These are phyloP conservation scores for Rhabdomys pumilio DNA, from an alignment of 2,797 vertebrate genomes.

Conservation along the genomic window DNA sequence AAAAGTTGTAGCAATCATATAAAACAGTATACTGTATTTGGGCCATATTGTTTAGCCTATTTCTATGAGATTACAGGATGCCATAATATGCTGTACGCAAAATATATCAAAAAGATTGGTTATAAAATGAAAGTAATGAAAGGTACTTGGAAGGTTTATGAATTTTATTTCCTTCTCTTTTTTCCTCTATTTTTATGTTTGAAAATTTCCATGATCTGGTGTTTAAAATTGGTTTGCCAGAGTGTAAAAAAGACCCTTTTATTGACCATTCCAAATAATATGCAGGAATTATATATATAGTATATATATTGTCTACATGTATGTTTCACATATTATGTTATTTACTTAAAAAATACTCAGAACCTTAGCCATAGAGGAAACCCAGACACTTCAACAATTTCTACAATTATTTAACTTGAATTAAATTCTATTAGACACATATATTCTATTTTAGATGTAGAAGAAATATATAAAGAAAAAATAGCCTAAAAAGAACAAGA, in stretches of 20 bases:
- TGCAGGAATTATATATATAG: not conserved
- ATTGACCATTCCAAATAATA: not conserved
- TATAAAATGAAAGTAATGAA: not conserved
- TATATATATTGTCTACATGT: not conserved
- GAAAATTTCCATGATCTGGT: not conserved
- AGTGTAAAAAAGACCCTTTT: not conserved
- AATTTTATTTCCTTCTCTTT: not conserved
- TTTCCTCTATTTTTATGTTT: not conserved
- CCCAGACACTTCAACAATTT: not conserved
- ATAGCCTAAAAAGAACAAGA: not conserved
- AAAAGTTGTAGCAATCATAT: not conserved
- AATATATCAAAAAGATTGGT: not conserved
- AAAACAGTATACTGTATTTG: not conserved
- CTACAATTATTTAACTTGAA: not conserved
- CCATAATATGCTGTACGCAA: not conserved
- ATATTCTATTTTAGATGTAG: not conserved
- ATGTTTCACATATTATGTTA: not conserved
- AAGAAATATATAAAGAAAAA: not conserved
- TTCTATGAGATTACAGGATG: not conserved
- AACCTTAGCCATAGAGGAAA: not conserved
- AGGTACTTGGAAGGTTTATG: not conserved
- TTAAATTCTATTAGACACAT: not conserved
- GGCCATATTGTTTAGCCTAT: not conserved
- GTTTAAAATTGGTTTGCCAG: not conserved
- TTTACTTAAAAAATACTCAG: not conserved